Base-by-base conservation (phyloP, 2,113 vertebrate genomes). In the Laticauda laticaudata region DNA sequence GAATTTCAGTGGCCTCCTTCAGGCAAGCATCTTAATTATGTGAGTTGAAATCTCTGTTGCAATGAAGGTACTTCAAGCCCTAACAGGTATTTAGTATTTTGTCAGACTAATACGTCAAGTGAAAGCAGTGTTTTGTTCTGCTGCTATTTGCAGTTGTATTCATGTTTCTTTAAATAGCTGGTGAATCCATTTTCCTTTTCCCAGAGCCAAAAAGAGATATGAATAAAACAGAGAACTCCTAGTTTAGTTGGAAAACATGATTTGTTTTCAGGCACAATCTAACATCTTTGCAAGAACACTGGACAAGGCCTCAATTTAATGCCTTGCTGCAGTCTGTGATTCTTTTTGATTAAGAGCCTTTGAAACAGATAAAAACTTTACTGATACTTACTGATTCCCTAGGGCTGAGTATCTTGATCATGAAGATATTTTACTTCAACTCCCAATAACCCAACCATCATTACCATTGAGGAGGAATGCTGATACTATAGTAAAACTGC, bases 31-130 rank as follows among this genome's bases (percentile, higher is more conserved):
- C 94, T 89, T 39, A 57, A 81, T 81, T 93, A 85, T 24, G 43
- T 90, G 69, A 92, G 90, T 53, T 90, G 92, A 86, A 91, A 69
- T 69, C 59, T 48, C 87, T 95, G 21, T 93, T 95, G 88, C 92
- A 69, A 54, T 92, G 55, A 90, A 94, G 95, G 92, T 91, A 93
- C 59, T 86, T 95, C 48, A 1, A 34, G 61, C 92, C 94, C 94
- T 91, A 86, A 90, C 94, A 92, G 75, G 88, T 14, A 5, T 53
- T 90, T 88, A 75, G 0, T 0, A 85, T 75, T 94, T 95, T 91
- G 59, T 75, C 61, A 94, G 91, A 92, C 26, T 45, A 5, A 92
- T 90, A 43, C 48, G 59, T 93, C 87, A 91, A 90, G 54, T 86
- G 51, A 7, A 54, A 34, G 89, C 86, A 26, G 85, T 88, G 57